Evolutionary conservation across 2,113 vertebrate species (phyloP).

Genomic region (Furnarius figulus): DNA sequence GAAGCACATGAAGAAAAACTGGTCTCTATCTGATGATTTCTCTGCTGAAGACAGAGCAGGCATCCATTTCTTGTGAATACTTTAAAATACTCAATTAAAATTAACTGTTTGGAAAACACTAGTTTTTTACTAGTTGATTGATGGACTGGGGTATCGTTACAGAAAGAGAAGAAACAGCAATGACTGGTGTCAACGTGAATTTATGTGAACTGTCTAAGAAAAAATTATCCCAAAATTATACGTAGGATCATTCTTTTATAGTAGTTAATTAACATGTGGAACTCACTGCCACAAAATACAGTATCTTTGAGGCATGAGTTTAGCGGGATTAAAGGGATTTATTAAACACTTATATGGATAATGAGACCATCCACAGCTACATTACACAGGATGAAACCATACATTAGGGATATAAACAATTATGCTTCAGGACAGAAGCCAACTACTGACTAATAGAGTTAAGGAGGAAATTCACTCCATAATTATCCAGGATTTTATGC

Average conservation of each 20-base stretch:
- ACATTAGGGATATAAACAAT: conserved; percentile 73
- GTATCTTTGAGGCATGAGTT: conserved; percentile 69
- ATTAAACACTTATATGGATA: conserved; percentile 73
- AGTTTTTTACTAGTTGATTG: conserved; percentile 40
- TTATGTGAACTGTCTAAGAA: conserved; percentile 2
- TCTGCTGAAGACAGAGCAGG: neutral
- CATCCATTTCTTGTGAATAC: conserved; percentile 12
- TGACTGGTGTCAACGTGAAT: neutral
- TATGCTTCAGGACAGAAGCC: conserved; percentile 70
- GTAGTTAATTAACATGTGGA: conserved; percentile 65
- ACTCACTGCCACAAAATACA: conserved; percentile 65
- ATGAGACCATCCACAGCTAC: conserved; percentile 69
- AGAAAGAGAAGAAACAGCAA: neutral
- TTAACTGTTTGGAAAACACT: conserved; percentile 59
- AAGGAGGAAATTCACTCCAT: conserved; percentile 59
- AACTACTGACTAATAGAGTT: conserved; percentile 67
- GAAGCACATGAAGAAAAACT: neutral
- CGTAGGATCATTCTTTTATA: conserved; percentile 20
- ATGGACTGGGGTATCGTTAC: neutral
- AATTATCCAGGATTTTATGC: conserved; percentile 56
- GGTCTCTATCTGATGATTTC: neutral
- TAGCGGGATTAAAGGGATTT: conserved; percentile 69
- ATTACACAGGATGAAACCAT: conserved; percentile 70
- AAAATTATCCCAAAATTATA: conserved; percentile 19
- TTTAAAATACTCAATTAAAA: conserved; percentile 50